These are phyloP conservation scores for Wiebesia pumilae DNA, from an alignment of 1,140 invertebrate species.

Conservation along the genomic window DNA sequence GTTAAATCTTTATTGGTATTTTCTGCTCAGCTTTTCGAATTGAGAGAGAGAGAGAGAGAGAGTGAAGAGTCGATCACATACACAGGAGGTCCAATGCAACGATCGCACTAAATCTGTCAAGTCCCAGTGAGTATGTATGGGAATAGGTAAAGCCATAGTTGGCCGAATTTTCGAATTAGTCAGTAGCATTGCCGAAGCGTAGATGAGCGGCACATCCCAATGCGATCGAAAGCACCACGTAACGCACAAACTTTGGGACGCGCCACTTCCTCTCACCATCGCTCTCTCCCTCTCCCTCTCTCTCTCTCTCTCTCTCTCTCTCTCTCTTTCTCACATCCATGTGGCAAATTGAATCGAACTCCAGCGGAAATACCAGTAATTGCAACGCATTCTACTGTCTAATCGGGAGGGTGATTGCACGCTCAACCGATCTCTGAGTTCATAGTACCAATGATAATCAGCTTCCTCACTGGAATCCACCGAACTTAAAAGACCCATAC, in stretches of 20 bases:
- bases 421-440: not conserved
- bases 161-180: not conserved
- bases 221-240: not conserved
- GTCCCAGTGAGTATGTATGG: not conserved
- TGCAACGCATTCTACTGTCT: slow-evolving; percentile 13
- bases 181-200: not conserved
- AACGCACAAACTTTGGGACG: not conserved
- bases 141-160: not conserved
- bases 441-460: slow-evolving; percentile 26
- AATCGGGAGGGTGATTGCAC: not conserved
- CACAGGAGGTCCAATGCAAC: not conserved
- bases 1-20: too few relatives aligned
- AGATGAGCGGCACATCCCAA: not conserved
- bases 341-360: slow-evolving; percentile 43
- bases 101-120: not conserved
- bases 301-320: too few relatives aligned
- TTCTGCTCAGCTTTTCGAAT: too few relatives aligned
- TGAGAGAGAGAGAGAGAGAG: too few relatives aligned
- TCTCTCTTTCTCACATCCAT: too few relatives aligned
- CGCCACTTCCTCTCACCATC: too few relatives aligned
- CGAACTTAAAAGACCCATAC: too few relatives aligned
- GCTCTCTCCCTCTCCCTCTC: too few relatives aligned
- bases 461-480: too few relatives aligned
- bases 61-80: not conserved
- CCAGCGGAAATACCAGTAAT: not conserved